phyloP scores from a whole-genome alignment of 2,888 invertebrate species.

The Andrena flavipes region DNA sequence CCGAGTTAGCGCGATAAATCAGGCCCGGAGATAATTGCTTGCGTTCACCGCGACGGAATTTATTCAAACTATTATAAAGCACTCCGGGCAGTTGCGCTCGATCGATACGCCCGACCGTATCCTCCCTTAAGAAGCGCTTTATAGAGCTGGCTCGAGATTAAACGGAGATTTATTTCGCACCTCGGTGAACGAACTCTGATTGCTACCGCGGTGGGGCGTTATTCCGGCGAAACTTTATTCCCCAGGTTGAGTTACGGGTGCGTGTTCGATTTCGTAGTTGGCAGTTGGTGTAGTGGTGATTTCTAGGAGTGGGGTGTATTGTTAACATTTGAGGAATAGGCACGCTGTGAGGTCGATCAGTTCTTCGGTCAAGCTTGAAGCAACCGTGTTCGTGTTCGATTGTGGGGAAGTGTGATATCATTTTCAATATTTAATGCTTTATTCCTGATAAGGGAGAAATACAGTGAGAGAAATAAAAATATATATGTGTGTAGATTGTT shows the following conservation, averaged over 20 bases:
- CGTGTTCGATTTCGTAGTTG: not conserved
- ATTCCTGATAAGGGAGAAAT: no score
- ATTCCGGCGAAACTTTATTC: not conserved
- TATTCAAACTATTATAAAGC: conserved; percentile 47
- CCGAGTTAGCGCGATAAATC: conserved; percentile 47
- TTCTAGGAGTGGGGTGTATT: no score
- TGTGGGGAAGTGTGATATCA: no score
- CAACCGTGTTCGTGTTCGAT: no score
- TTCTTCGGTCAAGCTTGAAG: no score
- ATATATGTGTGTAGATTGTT: no score
- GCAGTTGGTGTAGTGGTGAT: not conserved
- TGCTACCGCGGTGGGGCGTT: conserved; percentile 17
- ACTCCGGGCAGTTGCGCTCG: conserved; percentile 14
- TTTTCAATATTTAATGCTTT: no score
- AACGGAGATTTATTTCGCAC: conserved; percentile 36
- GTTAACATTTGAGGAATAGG: no score
- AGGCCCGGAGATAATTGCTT: conserved; percentile 41
- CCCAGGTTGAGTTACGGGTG: not conserved
- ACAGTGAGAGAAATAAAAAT: no score
- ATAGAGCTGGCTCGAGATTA: conserved; percentile 15
- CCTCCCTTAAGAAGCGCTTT: conserved; percentile 18
- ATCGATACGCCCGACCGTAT: conserved; percentile 29
- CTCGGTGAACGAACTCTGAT: conserved; percentile 16
- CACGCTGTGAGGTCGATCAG: no score
- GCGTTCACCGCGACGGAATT: conserved; percentile 32